Evolutionary conservation across 1,140 invertebrate genomes (phyloP).

Genomic region (Heliconius nattereri): DNA sequence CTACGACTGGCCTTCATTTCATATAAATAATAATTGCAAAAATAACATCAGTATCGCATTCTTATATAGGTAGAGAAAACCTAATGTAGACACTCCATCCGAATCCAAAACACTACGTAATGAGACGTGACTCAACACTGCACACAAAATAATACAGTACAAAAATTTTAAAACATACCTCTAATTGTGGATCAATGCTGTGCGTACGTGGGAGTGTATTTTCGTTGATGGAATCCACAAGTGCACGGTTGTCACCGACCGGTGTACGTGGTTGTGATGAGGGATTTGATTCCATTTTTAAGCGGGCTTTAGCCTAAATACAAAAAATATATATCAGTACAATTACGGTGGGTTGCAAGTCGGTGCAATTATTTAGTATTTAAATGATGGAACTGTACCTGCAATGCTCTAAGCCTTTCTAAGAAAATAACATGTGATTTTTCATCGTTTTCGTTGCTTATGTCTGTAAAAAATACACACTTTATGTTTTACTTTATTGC

Average conservation of each 20-base stretch:
- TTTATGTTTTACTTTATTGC: not conserved
- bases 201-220: slow-evolving; percentile 56
- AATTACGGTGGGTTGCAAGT: not conserved
- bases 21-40: too few relatives aligned
- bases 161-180: slow-evolving; percentile 47
- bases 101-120: too few relatives aligned
- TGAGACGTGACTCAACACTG: not conserved
- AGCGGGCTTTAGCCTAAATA: slow-evolving; percentile 72
- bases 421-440: slow-evolving; percentile 76
- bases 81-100: too few relatives aligned
- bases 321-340: not conserved
- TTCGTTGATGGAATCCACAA: slow-evolving; percentile 66
- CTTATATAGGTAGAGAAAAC: too few relatives aligned
- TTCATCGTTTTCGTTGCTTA: slow-evolving; percentile 71
- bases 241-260: slow-evolving; percentile 65
- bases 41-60: too few relatives aligned
- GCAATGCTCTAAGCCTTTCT: slow-evolving; percentile 72
- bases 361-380: too few relatives aligned
- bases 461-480: slow-evolving; percentile 58
- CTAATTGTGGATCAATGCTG: slow-evolving; percentile 75
- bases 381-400: slow-evolving; percentile 47
- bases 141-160: too few relatives aligned
- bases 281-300: slow-evolving; percentile 67
- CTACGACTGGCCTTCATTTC: too few relatives aligned
- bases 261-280: slow-evolving; percentile 73